Evolutionary conservation across 1,140 invertebrate genomes (phyloP).

Genomic region (Sarcophaga peregrina): DNA sequence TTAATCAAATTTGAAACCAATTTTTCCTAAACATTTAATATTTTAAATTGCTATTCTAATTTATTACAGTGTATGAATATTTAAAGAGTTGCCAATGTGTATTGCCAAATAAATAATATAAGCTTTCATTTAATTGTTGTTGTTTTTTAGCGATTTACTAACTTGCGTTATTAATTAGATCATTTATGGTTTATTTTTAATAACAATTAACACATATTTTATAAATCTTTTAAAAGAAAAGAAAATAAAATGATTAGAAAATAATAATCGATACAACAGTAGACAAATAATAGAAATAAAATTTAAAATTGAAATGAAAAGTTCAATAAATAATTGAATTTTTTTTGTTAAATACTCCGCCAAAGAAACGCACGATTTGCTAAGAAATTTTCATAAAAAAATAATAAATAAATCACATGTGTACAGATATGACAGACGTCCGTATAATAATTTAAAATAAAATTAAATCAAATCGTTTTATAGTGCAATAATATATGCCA

Average conservation of each 20-base stretch:
- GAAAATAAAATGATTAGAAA: not conserved
- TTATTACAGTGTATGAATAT: no score
- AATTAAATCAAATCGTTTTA: no score
- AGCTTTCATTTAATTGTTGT: not conserved
- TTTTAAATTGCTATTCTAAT: no score
- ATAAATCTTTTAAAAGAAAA: constrained; percentile 5
- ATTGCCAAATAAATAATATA: no score
- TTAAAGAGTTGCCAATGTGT: no score
- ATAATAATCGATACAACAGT: not conserved
- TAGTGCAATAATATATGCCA: no score
- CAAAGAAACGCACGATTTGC: constrained; percentile 28
- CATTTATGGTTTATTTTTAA: constrained; percentile 25
- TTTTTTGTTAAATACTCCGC: no score
- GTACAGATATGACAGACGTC: not conserved
- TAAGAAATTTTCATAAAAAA: not conserved
- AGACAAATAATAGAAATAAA: not conserved
- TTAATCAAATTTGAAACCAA: no score
- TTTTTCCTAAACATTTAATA: no score
- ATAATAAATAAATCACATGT: constrained; percentile 20
- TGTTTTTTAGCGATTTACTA: not conserved
- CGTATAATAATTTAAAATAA: no score
- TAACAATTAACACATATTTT: constrained; percentile 41
- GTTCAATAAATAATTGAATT: not conserved
- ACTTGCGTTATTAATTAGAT: constrained; percentile 42
- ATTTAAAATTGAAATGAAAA: not conserved